Conservation (phyloP, 2,797 vertebrate genomes). For the Squalus acanthias region DNA sequence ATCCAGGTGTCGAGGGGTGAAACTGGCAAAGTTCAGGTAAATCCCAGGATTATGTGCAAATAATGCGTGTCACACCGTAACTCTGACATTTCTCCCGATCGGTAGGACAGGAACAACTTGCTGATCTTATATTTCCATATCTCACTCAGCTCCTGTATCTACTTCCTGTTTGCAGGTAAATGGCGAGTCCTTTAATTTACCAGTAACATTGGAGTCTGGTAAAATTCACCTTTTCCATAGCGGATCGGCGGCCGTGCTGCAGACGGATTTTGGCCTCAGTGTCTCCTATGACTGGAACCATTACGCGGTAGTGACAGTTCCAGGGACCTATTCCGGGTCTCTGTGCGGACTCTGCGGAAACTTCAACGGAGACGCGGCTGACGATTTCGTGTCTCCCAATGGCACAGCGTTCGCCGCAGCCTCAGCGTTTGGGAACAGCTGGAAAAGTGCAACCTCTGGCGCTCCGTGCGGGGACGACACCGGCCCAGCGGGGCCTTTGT, state of each 20-base stretch:
- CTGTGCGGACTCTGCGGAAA: slow-evolving; percentile 59
- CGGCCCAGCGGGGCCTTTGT: fast-evolving
- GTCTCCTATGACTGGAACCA: slow-evolving; percentile 54
- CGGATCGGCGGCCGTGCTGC: slow-evolving; percentile 48
- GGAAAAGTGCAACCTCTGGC: slow-evolving; percentile 46
- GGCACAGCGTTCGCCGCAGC: slow-evolving; percentile 43
- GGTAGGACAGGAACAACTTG: no score
- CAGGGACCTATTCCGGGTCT: slow-evolving; percentile 48
- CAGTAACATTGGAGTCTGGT: slow-evolving; percentile 41
- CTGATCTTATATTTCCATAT: no score
- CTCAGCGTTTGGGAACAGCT: slow-evolving; percentile 53
- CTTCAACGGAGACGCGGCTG: slow-evolving; percentile 46
- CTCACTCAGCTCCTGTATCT: no score
- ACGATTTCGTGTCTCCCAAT: slow-evolving; percentile 51
- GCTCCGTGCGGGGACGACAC: slow-evolving; percentile 45
- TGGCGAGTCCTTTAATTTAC: slow-evolving; percentile 50
- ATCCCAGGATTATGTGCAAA: not conserved
- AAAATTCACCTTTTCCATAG: slow-evolving; percentile 49
- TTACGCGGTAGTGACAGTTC: slow-evolving; percentile 50
- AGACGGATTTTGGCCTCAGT: slow-evolving; percentile 53
- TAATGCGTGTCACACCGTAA: not conserved
- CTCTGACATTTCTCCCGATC: no score
- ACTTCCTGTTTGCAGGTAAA: slow-evolving; percentile 49
- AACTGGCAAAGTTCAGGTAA: slow-evolving; percentile 49
- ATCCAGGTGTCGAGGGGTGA: slow-evolving; percentile 48